Base-by-base conservation (phyloP, 2,113 vertebrate species). In the Brachyistius frenatus region DNA sequence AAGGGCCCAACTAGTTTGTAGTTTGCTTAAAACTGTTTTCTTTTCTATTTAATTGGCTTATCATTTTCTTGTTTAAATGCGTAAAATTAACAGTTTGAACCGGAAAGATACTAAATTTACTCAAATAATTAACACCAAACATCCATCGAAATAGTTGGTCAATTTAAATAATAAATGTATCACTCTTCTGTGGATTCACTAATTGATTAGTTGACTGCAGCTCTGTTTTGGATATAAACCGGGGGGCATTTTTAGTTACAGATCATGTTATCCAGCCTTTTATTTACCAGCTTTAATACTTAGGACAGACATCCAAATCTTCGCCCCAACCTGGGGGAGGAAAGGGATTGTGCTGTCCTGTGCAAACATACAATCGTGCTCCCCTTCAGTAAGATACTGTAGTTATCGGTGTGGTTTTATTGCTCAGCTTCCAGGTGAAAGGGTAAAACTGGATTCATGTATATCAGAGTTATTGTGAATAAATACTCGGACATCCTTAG, bases 341-440 rank as follows among this genome's bases (percentile, higher is more conserved):
- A 49, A 61, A 44, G 23, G 10, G 30, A 71, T 23, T 62, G 30
- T 66, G 35, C 14, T 66, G 35, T 52, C 35, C 33, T 72, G 14
- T 46, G 66, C 39, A 63, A 47, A 60, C n/a, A 61, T 15, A 37
- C 46, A 55, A 7, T 31, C 2, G 30, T 32, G 10, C 46, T 54
- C 16, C n/a, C 30, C 11, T 39, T 50, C 47, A n/a, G 55, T 41
- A 71, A 52, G 54, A 55, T 53, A 15, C 5, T 36, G 58, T 31
- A 49, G 10, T 30, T 44, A 63, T 65, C n/a, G 8, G 30, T 44
- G 52, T 37, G 50, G 36, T 68, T 76, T 66, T 7, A 66, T 23
- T 32, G 57, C 15, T 62, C 47, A 68, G 5, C 8, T 71, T 76
- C 57, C 32, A 65, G 11, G 13, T 49, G 61, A 47, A 1, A 16